phyloP scores from a whole-genome alignment of 2,113 vertebrate genomes.

The Ariopsis seemanni region DNA sequence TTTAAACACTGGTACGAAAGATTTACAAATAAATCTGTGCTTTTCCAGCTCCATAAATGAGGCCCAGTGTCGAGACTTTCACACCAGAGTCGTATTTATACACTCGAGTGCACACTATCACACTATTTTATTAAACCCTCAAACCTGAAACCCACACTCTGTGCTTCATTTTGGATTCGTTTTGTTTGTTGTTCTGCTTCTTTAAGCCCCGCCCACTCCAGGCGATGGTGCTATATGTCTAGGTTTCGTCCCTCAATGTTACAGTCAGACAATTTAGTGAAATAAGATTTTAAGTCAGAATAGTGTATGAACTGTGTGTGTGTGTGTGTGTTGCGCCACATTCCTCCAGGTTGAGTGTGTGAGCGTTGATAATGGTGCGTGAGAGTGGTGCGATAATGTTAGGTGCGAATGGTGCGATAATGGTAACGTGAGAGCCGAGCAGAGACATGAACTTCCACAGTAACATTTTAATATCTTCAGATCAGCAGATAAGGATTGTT shows the following conservation, averaged over 20 bases:
- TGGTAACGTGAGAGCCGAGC: not conserved
- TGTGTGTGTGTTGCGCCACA: conserved; percentile 12
- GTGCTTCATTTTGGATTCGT: not conserved
- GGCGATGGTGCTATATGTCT: not conserved
- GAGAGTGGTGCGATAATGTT: too few relatives aligned
- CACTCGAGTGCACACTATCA: not conserved
- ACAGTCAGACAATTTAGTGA: not conserved
- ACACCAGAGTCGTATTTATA: too few relatives aligned
- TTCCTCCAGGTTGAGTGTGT: conserved; percentile 18
- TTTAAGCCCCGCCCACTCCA: not conserved
- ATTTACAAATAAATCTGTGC: too few relatives aligned
- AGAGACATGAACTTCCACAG: conserved; percentile 25
- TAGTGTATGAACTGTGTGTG: not conserved
- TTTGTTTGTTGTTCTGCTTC: not conserved
- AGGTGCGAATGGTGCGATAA: too few relatives aligned
- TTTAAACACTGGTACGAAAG: too few relatives aligned
- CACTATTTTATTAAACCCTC: not conserved
- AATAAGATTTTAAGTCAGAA: not conserved
- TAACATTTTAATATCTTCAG: conserved; percentile 40
- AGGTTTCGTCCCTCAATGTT: not conserved
- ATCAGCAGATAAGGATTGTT: conserved; percentile 15
- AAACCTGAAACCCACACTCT: not conserved
- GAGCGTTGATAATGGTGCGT: conserved; percentile 8
- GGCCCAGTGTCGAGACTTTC: not conserved
- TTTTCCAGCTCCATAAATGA: too few relatives aligned